Evolutionary conservation across 1,140 invertebrate genomes (phyloP).

Genomic region (Philopotamus ludificatus): DNA sequence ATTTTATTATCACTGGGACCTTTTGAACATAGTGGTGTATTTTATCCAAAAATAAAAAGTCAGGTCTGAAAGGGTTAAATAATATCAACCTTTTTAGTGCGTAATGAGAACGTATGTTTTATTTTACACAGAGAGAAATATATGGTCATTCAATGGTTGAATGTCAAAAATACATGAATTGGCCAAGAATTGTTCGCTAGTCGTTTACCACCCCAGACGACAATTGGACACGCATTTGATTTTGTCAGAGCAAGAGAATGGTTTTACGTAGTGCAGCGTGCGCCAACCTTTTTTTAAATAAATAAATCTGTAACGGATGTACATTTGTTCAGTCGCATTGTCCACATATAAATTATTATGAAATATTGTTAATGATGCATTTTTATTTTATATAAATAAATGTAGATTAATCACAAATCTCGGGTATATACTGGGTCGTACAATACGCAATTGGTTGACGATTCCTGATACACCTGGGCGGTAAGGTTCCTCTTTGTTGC

Average conservation of each 20-base stretch:
- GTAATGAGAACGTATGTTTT: too few species aligned
- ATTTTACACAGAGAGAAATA: too few species aligned
- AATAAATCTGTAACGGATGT: neutral
- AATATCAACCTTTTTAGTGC: too few species aligned
- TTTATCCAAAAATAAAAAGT: too few species aligned
- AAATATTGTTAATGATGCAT: neutral
- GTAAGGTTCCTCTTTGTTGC: neutral
- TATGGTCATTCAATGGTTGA: too few species aligned
- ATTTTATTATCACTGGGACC: too few species aligned
- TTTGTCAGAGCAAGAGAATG: conserved; percentile 16
- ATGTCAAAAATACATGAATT: too few species aligned
- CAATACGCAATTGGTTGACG: neutral
- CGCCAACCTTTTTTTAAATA: neutral
- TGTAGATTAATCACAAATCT: too few species aligned
- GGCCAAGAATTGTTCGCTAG: conserved; percentile 18
- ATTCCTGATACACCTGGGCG: neutral
- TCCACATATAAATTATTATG: neutral
- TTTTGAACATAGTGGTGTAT: too few species aligned
- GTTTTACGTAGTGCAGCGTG: too few species aligned
- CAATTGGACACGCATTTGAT: conserved; percentile 39
- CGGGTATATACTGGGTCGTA: too few species aligned
- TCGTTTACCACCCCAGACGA: conserved; percentile 35
- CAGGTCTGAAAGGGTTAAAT: too few species aligned
- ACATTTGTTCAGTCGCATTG: neutral
- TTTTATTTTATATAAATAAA: neutral